Conservation (phyloP, 2,113 vertebrate genomes). For the Ptilonorhynchus violaceus region DNA sequence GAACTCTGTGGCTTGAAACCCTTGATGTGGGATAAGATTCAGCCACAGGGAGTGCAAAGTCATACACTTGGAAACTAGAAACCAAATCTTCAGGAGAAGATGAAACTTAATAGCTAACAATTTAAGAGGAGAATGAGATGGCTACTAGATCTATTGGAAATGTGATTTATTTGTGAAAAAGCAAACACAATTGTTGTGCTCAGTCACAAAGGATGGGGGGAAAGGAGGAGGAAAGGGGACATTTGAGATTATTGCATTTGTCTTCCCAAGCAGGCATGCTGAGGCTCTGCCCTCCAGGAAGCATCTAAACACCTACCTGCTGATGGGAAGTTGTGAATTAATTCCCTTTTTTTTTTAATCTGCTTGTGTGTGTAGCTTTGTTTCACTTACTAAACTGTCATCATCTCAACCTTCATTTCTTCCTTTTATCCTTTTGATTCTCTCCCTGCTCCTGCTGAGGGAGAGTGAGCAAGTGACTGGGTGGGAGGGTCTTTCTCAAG, state of each 20-base stretch:
- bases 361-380: neutral
- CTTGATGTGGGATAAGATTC: neutral
- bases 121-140: neutral
- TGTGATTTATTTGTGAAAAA: neutral
- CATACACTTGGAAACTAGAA: neutral
- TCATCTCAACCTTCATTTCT: neutral
- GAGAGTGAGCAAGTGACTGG: neutral
- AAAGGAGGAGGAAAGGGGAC: neutral
- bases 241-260: neutral
- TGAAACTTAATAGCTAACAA: neutral
- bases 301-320: neutral
- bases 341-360: neutral
- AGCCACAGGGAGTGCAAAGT: neutral
- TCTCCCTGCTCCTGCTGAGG: neutral
- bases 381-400: neutral
- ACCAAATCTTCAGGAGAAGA: neutral
- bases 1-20: neutral
- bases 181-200: neutral
- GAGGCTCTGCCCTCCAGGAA: neutral
- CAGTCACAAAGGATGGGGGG: neutral
- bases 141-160: neutral
- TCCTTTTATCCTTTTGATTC: neutral
- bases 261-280: neutral
- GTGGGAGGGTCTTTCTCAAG: neutral
- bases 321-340: neutral